Percentiles rank a stretch among this genome's conserved stretches.
These are phyloP conservation scores for Montipora foliosa DNA, from an alignment of 64 coral and sea anemone species.

Conservation along the genomic window DNA sequence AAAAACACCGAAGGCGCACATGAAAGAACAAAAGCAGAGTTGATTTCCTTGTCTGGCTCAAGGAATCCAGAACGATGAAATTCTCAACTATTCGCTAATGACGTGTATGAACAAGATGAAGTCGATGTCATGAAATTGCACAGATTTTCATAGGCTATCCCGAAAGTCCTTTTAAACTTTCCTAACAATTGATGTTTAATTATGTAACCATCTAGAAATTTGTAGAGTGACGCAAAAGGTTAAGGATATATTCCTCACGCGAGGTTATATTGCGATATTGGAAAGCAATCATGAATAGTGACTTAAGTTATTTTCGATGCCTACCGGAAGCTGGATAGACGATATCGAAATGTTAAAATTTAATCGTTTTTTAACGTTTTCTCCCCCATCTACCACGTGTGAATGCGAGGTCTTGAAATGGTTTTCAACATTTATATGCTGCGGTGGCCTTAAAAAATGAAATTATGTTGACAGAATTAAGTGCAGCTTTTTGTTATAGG, in stretches of 20 bases:
- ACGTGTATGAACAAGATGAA: too few relatives aligned
- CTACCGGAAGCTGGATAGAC: not conserved
- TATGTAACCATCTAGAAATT: too few relatives aligned
- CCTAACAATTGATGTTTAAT: too few relatives aligned
- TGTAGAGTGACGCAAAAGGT: too few relatives aligned
- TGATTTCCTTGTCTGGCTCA: not conserved
- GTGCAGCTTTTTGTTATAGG: too few relatives aligned
- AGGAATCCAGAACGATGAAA: not conserved
- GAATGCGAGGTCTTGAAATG: too few relatives aligned
- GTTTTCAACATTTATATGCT: too few relatives aligned
- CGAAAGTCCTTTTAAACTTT: not conserved
- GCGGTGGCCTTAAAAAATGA: too few relatives aligned
- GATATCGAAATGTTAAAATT: not conserved
- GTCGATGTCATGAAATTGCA: not conserved
- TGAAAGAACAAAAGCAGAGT: not conserved
- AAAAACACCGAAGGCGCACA: not conserved
- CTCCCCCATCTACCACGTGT: too few relatives aligned
- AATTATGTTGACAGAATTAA: not conserved
- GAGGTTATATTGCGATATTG: too few relatives aligned
- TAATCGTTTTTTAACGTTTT: not conserved
- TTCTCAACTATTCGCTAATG: not conserved
- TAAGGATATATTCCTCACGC: too few relatives aligned
- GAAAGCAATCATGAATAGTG: too few relatives aligned
- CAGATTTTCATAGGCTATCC: not conserved
- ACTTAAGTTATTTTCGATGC: not conserved